Evolutionary conservation across 2,113 vertebrate species (phyloP), one percentile per base, ranked within the genome.

Genomic region (Cottus gobio): DNA sequence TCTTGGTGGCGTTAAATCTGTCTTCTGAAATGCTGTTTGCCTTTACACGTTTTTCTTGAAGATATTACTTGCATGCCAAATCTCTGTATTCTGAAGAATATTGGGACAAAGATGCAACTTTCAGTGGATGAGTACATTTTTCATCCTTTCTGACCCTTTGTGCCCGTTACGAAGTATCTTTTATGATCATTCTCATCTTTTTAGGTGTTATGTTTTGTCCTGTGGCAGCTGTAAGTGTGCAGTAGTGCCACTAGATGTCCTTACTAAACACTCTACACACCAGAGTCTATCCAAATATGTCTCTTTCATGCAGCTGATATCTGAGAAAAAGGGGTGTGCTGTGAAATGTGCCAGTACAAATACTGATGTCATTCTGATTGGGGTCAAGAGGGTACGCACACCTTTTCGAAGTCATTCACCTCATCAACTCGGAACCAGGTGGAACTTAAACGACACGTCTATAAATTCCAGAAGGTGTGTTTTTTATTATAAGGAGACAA

Each of bases 211-310:
- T 0, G 50, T 26, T 31, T 24, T n/a, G 34, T 66, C 12, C 37
- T 50, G 2, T 50, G 31, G 4, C 20, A 31, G 34, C 58, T 75
- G 64, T 70, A 75, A 20, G 3, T 10, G 7, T 72, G 4, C 12
- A 31, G 24, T 39, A 20, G 16, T 12, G 44, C 83, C 90, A 90
- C 80, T 80, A 87, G 88, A 77, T 74, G 86, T 82, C 81, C n/a
- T 46, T 26, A 69, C 44, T 80, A 5, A 68, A 62, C 80, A 77
- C 57, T 68, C 37, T 57, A 30, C 18, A n/a, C 7, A 31, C 58
- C 58, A 37, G 16, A 42, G 13, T 57, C 2, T 5, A 42, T 71
- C 3, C 11, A 63, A 48, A 16, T 11, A 26, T 37, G 18, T 56
- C 11, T 65, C 57, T 18, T 7, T 48, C 7, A 39, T 24, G 20